These are phyloP conservation scores for Trichogramma dendrolimi DNA, from an alignment of 2,888 invertebrate species.

Conservation along the genomic window DNA sequence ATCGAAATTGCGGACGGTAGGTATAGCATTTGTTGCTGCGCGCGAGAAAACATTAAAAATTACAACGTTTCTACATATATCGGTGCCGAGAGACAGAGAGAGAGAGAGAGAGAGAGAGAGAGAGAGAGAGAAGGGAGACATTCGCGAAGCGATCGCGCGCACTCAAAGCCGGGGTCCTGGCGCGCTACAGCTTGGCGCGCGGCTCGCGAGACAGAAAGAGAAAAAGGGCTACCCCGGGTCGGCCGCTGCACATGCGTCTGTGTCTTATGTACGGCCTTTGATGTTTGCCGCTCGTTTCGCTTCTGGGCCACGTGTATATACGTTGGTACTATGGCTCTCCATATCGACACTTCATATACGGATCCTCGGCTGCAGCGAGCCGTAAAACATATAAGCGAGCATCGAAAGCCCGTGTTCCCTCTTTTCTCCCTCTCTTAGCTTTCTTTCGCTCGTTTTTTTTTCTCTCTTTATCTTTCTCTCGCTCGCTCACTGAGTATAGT, in stretches of 20 bases:
- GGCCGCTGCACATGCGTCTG: constrained; percentile 5
- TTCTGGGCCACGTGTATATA: constrained; percentile 45
- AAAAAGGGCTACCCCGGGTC: constrained; percentile 30
- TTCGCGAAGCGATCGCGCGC: constrained; percentile 3
- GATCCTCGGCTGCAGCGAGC: constrained; percentile 51
- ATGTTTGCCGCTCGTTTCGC: constrained; percentile 49
- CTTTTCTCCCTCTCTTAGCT: constrained; percentile 12
- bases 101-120: constrained; percentile 1
- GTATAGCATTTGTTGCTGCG: no score
- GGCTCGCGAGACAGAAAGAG: constrained; percentile 18
- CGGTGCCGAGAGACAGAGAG: background rate
- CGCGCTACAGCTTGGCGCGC: constrained; percentile 28
- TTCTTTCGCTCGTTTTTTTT: constrained; percentile 11
- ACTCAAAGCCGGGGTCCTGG: background rate
- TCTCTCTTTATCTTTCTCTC: constrained; percentile 17
- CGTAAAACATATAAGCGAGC: constrained; percentile 49
- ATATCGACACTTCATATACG: constrained; percentile 52
- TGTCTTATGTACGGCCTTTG: constrained; percentile 40
- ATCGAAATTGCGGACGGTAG: no score
- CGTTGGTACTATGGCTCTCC: constrained; percentile 22
- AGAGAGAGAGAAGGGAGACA: background rate
- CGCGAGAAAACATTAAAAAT: no score
- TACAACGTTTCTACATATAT: no score
- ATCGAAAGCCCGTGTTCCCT: constrained; percentile 29
- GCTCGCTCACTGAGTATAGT: constrained; percentile 17